Conservation (phyloP, 1,140 invertebrate species). For the Coelopa frigida region DNA sequence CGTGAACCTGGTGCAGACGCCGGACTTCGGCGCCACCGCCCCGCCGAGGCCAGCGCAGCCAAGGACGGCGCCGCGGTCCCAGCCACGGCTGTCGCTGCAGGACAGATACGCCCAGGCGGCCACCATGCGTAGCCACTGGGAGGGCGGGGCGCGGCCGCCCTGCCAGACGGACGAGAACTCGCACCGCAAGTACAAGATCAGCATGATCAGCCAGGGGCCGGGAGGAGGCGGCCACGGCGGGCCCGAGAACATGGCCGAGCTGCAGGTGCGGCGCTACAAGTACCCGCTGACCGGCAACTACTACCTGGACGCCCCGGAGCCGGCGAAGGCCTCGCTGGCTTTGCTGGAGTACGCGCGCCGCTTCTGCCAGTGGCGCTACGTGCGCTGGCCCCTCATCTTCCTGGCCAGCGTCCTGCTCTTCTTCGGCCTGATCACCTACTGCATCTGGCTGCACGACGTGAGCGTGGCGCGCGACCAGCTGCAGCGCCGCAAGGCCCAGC, state of each 20-base stretch:
- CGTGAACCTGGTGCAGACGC: slow-evolving; percentile 34
- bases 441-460: slow-evolving; percentile 38
- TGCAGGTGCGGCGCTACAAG: slow-evolving; percentile 39
- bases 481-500: slow-evolving; percentile 21
- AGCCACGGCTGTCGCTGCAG: background rate
- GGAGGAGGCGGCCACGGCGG: no score
- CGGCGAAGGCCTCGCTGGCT: slow-evolving; percentile 13
- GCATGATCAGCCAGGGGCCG: slow-evolving; percentile 29
- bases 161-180: background rate
- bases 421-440: slow-evolving; percentile 40
- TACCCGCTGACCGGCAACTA: slow-evolving; percentile 39
- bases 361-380: slow-evolving; percentile 36
- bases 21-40: slow-evolving; percentile 4
- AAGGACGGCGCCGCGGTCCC: no score
- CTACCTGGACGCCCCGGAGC: slow-evolving; percentile 24
- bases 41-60: slow-evolving; percentile 11
- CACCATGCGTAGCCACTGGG: slow-evolving; percentile 20
- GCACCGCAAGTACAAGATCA: slow-evolving; percentile 29
- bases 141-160: background rate
- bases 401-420: slow-evolving; percentile 36
- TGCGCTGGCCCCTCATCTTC: slow-evolving; percentile 40
- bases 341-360: slow-evolving; percentile 27
- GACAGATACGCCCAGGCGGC: slow-evolving; percentile 28
- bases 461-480: slow-evolving; percentile 33
- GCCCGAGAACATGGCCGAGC: slow-evolving; percentile 34